Evolutionary conservation across 2,113 vertebrate genomes (phyloP).

Genomic region (Atrichornis clamosus): DNA sequence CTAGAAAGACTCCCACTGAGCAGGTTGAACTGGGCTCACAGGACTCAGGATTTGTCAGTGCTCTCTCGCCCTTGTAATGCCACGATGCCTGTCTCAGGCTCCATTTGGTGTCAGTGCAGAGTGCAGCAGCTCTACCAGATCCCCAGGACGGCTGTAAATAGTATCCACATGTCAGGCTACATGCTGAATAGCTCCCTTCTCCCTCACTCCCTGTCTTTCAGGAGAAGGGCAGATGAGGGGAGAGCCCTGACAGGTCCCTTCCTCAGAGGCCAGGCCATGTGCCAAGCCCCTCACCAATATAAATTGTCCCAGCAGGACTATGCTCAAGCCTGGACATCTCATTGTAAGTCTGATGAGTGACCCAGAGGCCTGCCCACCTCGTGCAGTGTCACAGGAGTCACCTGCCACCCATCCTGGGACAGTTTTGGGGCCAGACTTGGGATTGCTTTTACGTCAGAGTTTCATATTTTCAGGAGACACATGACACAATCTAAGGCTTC

Average conservation of each 20-base stretch:
- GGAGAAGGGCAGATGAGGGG: not conserved
- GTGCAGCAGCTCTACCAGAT: not conserved
- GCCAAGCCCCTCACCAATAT: not conserved
- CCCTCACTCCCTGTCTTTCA: not conserved
- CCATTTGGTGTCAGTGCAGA: not conserved
- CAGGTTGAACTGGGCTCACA: not conserved
- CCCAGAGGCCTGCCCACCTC: not conserved
- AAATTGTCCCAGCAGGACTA: not conserved
- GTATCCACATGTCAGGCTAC: not conserved
- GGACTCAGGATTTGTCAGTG: not conserved
- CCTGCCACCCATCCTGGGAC: not conserved
- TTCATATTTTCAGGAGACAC: not conserved
- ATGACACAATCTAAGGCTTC: not conserved
- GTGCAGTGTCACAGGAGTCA: not conserved
- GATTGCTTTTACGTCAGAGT: not conserved
- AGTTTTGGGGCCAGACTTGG: not conserved
- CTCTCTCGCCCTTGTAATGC: not conserved
- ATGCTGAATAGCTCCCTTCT: not conserved
- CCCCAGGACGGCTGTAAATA: not conserved
- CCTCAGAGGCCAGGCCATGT: not conserved
- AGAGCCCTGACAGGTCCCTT: not conserved
- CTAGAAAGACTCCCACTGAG: not conserved
- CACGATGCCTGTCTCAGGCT: not conserved
- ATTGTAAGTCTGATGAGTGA: fast-evolving
- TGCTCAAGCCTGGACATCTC: not conserved